Evolutionary conservation across 1,140 invertebrate species (phyloP).

Genomic region (Listronotus bonariensis): DNA sequence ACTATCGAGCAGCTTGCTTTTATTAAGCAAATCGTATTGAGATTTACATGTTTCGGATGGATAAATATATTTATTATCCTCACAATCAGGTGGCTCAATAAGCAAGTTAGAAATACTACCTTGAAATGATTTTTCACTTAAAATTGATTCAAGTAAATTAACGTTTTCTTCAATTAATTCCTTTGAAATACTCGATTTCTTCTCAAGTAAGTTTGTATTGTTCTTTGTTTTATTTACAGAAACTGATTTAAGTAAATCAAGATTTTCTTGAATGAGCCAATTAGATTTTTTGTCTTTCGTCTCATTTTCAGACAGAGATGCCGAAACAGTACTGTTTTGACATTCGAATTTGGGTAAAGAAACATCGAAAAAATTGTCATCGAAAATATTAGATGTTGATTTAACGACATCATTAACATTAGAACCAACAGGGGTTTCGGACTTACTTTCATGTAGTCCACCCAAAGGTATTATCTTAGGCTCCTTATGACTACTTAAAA

Average conservation of each 20-base stretch:
- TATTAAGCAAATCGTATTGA: too few species aligned
- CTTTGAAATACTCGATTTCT: neutral
- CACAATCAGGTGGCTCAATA: too few species aligned
- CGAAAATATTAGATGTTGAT: neutral
- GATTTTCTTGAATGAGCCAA: constrained; percentile 22
- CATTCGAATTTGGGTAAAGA: neutral
- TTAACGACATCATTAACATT: neutral
- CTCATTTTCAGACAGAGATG: neutral
- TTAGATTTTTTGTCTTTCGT: constrained; percentile 17
- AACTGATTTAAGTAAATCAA: constrained; percentile 26
- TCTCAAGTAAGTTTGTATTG: neutral
- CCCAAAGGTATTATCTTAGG: neutral
- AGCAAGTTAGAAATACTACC: neutral
- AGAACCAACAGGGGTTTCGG: constrained; percentile 18
- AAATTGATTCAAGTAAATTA: constrained; percentile 18
- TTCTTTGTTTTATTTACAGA: constrained; percentile 17
- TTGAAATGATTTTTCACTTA: neutral
- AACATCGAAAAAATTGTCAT: neutral
- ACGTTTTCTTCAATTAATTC: constrained; percentile 25
- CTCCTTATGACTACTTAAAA: constrained; percentile 18
- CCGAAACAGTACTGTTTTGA: neutral
- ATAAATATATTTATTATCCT: too few species aligned
- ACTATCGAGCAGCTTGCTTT: too few species aligned
- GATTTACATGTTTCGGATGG: too few species aligned
- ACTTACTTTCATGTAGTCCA: constrained; percentile 33